Conservation (phyloP, 1,140 invertebrate species). For the Heliconius hewitsoni region DNA sequence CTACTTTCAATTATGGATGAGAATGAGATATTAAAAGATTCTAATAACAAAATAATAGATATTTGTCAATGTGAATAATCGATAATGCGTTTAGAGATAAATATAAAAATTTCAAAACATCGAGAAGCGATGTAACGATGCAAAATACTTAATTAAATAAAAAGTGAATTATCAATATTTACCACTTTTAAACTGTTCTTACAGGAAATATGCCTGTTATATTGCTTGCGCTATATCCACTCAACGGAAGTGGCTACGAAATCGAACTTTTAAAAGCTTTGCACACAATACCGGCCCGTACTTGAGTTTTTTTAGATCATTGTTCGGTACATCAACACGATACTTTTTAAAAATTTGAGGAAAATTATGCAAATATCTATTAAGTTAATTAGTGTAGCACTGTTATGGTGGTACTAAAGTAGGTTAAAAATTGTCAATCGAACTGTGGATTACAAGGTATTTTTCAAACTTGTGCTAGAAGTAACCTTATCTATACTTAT, state of each 20-base stretch:
- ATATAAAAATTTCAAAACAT: background rate
- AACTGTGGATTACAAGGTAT: too few species aligned
- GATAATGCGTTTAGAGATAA: too few species aligned
- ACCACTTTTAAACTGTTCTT: conserved; percentile 6
- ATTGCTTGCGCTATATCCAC: conserved; percentile 27
- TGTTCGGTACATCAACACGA: background rate
- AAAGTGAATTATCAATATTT: conserved; percentile 5
- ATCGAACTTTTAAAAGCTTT: conserved; percentile 40
- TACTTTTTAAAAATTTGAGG: background rate
- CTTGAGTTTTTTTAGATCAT: conserved; percentile 23
- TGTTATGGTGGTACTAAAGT: background rate
- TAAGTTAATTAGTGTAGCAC: too few species aligned
- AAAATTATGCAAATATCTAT: background rate
- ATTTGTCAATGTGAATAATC: too few species aligned
- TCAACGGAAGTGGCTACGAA: conserved; percentile 16
- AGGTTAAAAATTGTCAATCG: background rate
- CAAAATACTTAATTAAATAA: background rate
- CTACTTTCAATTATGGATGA: too few species aligned
- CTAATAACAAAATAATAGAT: too few species aligned
- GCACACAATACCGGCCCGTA: conserved; percentile 27
- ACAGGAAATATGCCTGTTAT: conserved; percentile 19
- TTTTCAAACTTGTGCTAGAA: background rate
- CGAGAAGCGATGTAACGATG: too few species aligned
- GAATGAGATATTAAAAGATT: too few species aligned
- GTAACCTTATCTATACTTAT: background rate